Percentiles rank a stretch among this genome's conserved stretches.
phyloP scores from a whole-genome alignment of 2,113 vertebrate genomes.

The Aegithalos caudatus region DNA sequence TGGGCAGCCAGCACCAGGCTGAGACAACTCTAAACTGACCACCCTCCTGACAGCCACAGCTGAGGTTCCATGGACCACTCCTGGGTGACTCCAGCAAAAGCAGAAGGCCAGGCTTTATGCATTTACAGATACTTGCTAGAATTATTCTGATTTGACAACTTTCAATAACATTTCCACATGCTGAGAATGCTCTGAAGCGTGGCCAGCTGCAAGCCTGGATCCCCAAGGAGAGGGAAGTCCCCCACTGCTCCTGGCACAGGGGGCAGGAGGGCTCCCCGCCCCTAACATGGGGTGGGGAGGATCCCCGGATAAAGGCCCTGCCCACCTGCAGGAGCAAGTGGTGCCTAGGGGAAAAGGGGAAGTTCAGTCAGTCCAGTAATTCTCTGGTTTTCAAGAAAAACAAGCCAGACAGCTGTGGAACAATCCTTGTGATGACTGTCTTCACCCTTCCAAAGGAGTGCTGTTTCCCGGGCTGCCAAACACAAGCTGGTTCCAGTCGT shows the following conservation, averaged over 20 bases:
- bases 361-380: background rate
- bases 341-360: background rate
- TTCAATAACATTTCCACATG: background rate
- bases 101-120: background rate
- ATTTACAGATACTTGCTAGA: background rate
- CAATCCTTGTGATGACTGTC: background rate
- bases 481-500: background rate
- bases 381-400: background rate
- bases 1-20: background rate
- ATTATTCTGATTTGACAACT: background rate
- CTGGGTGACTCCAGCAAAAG: background rate
- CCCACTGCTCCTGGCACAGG: background rate
- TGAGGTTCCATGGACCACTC: background rate
- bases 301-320: background rate
- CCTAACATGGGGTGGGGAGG: background rate
- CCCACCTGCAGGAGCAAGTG: background rate
- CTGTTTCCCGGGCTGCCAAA: background rate
- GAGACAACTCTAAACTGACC: background rate
- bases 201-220: background rate
- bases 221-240: background rate
- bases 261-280: background rate
- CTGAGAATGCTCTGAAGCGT: fast-evolving
- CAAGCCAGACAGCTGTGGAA: background rate
- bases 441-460: background rate
- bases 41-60: background rate